These are phyloP conservation scores for Rhynchonycteris naso DNA, from an alignment of 2,797 vertebrate species.

Conservation along the genomic window DNA sequence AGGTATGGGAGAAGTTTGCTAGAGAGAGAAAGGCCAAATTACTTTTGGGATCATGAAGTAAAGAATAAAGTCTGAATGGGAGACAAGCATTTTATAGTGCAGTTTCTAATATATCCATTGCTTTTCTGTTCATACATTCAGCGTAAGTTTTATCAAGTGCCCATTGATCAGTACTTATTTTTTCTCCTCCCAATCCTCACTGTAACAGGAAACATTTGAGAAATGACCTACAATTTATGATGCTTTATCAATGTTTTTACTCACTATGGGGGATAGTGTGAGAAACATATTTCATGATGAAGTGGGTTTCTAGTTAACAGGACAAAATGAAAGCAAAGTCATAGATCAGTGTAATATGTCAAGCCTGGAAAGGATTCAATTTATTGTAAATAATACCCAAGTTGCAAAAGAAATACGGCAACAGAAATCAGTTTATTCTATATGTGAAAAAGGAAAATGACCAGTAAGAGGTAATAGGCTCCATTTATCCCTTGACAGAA, in stretches of 20 bases:
- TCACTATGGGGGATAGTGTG: slow-evolving; percentile 82
- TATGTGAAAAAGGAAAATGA: slow-evolving; percentile 74
- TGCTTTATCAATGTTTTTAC: slow-evolving; percentile 85
- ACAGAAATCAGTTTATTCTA: slow-evolving; percentile 76
- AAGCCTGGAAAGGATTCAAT: slow-evolving; percentile 82
- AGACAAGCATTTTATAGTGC: background rate
- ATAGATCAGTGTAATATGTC: slow-evolving; percentile 85
- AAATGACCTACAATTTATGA: slow-evolving; percentile 83
- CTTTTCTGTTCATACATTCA: slow-evolving; percentile 59
- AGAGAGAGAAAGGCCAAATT: slow-evolving; percentile 30
- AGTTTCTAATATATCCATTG: slow-evolving; percentile 4
- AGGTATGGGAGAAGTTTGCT: background rate
- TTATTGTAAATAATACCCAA: slow-evolving; percentile 82
- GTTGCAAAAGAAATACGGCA: slow-evolving; percentile 75
- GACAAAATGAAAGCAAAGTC: slow-evolving; percentile 85
- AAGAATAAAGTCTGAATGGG: background rate
- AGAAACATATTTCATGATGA: slow-evolving; percentile 86
- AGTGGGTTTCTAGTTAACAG: slow-evolving; percentile 87
- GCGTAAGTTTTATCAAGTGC: slow-evolving; percentile 68
- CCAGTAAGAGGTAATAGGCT: slow-evolving; percentile 68
- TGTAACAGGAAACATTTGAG: slow-evolving; percentile 80
- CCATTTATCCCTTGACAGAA: slow-evolving; percentile 78
- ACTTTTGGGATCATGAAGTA: background rate
- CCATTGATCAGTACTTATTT: slow-evolving; percentile 74
- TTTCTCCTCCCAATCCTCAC: slow-evolving; percentile 74